Percentiles rank a stretch among this genome's conserved stretches.
These are phyloP conservation scores for Toxonevra muliebris DNA, from an alignment of 2,888 invertebrate genomes.

Conservation along the genomic window DNA sequence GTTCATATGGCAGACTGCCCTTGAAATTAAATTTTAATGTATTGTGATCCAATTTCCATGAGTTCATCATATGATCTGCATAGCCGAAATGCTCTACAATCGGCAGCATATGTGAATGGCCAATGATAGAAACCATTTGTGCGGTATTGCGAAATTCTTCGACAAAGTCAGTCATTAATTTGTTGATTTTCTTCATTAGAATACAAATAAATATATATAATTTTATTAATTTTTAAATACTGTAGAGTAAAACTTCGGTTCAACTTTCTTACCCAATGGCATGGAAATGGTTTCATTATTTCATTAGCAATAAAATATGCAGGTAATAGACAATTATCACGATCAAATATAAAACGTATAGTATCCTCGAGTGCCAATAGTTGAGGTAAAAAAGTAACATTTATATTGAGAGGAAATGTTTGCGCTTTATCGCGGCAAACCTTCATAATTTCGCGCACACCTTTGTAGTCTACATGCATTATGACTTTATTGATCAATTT, in stretches of 20 bases:
- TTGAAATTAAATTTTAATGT: slow-evolving; percentile 74
- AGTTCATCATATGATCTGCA: slow-evolving; percentile 87
- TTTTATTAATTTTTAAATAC: neutral
- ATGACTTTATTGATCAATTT: slow-evolving; percentile 84
- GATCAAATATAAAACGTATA: slow-evolving; percentile 88
- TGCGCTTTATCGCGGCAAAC: slow-evolving; percentile 90
- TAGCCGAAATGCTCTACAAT: slow-evolving; percentile 94
- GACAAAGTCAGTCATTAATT: slow-evolving; percentile 85
- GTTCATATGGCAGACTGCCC: slow-evolving; percentile 86
- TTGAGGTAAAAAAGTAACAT: slow-evolving; percentile 83
- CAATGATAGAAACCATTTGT: slow-evolving; percentile 94
- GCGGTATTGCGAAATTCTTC: slow-evolving; percentile 93
- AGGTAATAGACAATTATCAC: slow-evolving; percentile 90
- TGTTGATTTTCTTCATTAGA: slow-evolving; percentile 77
- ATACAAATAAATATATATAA: neutral
- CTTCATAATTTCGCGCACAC: slow-evolving; percentile 92
- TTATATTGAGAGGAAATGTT: slow-evolving; percentile 79
- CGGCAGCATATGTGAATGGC: slow-evolving; percentile 89
- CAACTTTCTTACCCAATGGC: slow-evolving; percentile 81
- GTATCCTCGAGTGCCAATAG: slow-evolving; percentile 83
- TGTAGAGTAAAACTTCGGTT: neutral
- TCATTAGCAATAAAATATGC: slow-evolving; percentile 96
- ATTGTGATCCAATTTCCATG: slow-evolving; percentile 91
- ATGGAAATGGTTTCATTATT: slow-evolving; percentile 76
- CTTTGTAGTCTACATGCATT: slow-evolving; percentile 94